These are phyloP conservation scores for Kobus ellipsiprymnus DNA, from an alignment of 2,113 vertebrate genomes.

Conservation along the genomic window DNA sequence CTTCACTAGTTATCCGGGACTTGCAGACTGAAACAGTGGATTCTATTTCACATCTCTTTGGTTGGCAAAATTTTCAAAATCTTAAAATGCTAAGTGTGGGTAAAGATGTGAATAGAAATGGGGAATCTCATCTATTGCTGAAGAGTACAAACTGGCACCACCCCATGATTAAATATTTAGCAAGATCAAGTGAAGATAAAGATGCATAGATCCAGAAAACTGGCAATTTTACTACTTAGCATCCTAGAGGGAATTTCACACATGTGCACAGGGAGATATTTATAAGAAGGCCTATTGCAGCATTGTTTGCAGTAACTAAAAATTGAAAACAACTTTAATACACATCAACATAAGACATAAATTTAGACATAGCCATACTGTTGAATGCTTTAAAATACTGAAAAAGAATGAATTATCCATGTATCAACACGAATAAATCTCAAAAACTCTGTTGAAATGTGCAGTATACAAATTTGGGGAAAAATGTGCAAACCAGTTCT, in stretches of 20 bases:
- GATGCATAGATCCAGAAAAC: not conserved
- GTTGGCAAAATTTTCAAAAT: not conserved
- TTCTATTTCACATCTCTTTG: not conserved
- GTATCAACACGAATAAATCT: not conserved
- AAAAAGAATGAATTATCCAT: slow-evolving; percentile 40
- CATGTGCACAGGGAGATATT: not conserved
- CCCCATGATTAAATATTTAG: slow-evolving; percentile 40
- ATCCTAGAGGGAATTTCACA: slow-evolving; percentile 14
- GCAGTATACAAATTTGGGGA: not conserved
- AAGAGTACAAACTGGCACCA: not conserved
- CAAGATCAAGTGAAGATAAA: not conserved
- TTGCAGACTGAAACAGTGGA: slow-evolving; percentile 3
- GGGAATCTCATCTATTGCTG: not conserved
- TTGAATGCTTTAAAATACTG: slow-evolving; percentile 20
- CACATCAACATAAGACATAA: not conserved
- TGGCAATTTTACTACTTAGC: not conserved
- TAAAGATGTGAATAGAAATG: not conserved
- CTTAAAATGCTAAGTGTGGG: not conserved
- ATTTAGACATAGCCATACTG: slow-evolving; percentile 20
- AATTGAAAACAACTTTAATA: slow-evolving; percentile 25
- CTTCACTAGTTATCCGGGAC: not conserved
- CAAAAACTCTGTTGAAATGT: not conserved
- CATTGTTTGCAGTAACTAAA: slow-evolving; percentile 34
- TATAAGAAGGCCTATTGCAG: not conserved
- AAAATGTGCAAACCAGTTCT: slow-evolving; percentile 10